Evolutionary conservation across 2,888 invertebrate genomes (phyloP).

Genomic region (Myopa testacea): DNA sequence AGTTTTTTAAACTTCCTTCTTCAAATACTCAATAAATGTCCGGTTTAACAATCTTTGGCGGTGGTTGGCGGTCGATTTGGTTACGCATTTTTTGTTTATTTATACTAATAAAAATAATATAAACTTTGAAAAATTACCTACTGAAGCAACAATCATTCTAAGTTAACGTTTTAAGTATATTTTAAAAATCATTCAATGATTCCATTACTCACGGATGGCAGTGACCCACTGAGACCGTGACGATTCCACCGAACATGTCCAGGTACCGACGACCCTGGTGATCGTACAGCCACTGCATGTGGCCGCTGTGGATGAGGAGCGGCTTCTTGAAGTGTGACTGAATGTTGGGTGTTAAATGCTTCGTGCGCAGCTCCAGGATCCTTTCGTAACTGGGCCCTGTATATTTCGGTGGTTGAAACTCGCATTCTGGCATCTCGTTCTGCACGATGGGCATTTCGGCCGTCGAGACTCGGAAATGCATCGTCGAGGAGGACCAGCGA

Average conservation of each 20-base stretch:
- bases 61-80: too few species aligned
- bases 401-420: conserved; percentile 57
- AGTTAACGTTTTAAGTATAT: too few species aligned
- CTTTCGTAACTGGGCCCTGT: conserved; percentile 75
- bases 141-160: too few species aligned
- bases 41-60: too few species aligned
- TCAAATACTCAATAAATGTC: too few species aligned
- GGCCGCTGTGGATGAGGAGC: conserved; percentile 84
- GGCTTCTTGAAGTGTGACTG: conserved; percentile 84
- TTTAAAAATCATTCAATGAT: too few species aligned
- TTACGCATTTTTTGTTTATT: too few species aligned
- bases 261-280: conserved; percentile 87
- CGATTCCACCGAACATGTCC: conserved; percentile 96
- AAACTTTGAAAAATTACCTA: too few species aligned
- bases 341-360: conserved; percentile 78
- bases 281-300: conserved; percentile 95
- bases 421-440: conserved; percentile 61
- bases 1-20: too few species aligned
- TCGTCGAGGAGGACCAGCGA: conserved; percentile 46
- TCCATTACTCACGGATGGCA: conserved; percentile 90
- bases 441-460: conserved; percentile 51
- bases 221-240: conserved; percentile 97
- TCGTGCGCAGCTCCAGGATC: conserved; percentile 72
- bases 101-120: too few species aligned
- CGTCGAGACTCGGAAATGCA: conserved; percentile 55